Percentiles rank a stretch among this genome's conserved stretches.
phyloP scores from a whole-genome alignment of 2,888 invertebrate genomes.

The Electrophaes corylata region DNA sequence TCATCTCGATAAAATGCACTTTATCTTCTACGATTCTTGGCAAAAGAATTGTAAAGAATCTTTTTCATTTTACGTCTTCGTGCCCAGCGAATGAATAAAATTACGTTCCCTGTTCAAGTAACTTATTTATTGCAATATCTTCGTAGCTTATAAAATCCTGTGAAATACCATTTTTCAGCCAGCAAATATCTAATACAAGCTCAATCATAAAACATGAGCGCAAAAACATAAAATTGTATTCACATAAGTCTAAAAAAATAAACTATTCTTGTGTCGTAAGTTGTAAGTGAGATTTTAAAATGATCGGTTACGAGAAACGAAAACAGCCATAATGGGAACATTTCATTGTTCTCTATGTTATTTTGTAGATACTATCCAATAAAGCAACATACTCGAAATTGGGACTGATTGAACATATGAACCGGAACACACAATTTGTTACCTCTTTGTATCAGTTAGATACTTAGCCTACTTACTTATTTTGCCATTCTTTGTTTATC shows the following conservation, averaged over 20 bases:
- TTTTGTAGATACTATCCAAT: constrained; percentile 72
- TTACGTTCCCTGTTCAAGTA: too few species aligned
- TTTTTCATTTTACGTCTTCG: constrained; percentile 8
- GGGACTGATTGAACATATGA: constrained; percentile 56
- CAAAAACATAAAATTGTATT: too few species aligned
- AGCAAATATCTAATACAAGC: background rate
- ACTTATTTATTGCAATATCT: too few species aligned
- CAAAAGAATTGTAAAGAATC: constrained; percentile 9
- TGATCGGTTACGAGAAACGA: constrained; percentile 61
- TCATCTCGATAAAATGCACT: constrained; percentile 47
- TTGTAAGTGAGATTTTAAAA: constrained; percentile 55
- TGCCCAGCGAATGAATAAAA: too few species aligned
- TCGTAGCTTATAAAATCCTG: too few species aligned
- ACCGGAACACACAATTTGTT: constrained; percentile 26
- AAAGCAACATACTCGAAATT: constrained; percentile 72
- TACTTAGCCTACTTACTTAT: constrained; percentile 7
- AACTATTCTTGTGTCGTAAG: constrained; percentile 41
- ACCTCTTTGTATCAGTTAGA: constrained; percentile 14
- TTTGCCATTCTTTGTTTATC: constrained; percentile 1
- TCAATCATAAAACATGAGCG: background rate
- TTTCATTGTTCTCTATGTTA: constrained; percentile 78
- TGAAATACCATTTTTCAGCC: background rate
- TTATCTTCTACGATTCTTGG: constrained; percentile 59
- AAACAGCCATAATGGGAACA: constrained; percentile 57
- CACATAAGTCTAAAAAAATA: too few species aligned